phyloP scores from a whole-genome alignment of 2,797 vertebrate species.

The Sorex maritimensis region DNA sequence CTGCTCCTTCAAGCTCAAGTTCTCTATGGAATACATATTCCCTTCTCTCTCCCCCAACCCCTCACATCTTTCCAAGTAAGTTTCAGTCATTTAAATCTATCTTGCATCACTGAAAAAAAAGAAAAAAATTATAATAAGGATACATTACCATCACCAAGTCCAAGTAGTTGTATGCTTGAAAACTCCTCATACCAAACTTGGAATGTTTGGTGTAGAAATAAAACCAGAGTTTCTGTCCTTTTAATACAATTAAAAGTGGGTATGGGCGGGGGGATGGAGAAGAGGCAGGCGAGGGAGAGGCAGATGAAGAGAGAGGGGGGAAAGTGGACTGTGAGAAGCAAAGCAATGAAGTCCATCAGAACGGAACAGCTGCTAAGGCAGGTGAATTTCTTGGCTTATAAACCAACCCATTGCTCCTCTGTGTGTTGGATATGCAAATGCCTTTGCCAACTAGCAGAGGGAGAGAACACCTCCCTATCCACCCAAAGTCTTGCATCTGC shows the following conservation, averaged over 20 bases:
- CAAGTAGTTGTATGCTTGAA: conserved; percentile 35
- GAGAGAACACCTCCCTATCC: neutral
- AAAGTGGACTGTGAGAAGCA: conserved; percentile 53
- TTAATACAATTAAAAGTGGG: neutral
- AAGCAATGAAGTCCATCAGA: conserved; percentile 79
- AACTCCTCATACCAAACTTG: neutral
- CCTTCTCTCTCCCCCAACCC: no score
- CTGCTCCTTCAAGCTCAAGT: no score
- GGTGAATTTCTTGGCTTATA: conserved; percentile 84
- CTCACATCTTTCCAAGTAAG: neutral
- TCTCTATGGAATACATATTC: no score
- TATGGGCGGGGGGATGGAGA: neutral
- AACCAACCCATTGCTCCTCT: conserved; percentile 75
- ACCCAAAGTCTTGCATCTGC: conserved; percentile 41
- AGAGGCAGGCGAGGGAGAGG: neutral
- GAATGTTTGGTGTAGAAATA: neutral
- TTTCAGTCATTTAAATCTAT: no score
- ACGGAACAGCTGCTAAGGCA: conserved; percentile 80
- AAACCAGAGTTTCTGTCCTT: conserved; percentile 6
- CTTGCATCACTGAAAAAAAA: neutral
- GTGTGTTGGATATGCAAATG: conserved; percentile 82
- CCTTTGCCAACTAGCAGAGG: neutral
- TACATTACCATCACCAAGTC: conserved; percentile 54
- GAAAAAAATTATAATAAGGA: neutral
- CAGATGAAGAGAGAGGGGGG: neutral